A percentile compares a stretch with the other conserved stretches of the same genome.
Evolutionary conservation across 2,797 vertebrate genomes (phyloP).

Genomic region (Amblyraja radiata): DNA sequence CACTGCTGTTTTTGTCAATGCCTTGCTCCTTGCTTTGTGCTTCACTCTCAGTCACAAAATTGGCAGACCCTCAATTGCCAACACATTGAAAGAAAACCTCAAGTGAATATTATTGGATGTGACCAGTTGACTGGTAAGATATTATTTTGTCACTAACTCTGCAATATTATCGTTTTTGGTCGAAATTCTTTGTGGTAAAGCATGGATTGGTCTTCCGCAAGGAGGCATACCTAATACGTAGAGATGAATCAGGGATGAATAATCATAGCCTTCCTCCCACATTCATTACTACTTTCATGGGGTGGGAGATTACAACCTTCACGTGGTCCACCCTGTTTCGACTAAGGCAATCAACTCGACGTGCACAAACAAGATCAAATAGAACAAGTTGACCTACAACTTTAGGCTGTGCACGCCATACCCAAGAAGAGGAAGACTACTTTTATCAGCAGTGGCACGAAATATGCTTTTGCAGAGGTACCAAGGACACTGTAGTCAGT

Average conservation of each 20-base stretch:
- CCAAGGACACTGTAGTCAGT: not conserved
- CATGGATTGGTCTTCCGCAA: not conserved
- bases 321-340: too few relatives aligned
- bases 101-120: not conserved
- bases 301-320: too few relatives aligned
- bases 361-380: too few relatives aligned
- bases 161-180: not conserved
- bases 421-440: not conserved
- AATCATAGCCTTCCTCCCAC: not conserved
- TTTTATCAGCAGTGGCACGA: not conserved
- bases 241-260: not conserved
- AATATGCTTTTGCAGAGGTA: not conserved
- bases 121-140: not conserved
- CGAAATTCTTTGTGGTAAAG: not conserved
- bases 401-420: too few relatives aligned
- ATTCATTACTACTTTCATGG: not conserved
- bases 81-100: not conserved
- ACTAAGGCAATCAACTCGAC: too few relatives aligned
- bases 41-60: not conserved
- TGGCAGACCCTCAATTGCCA: not conserved
- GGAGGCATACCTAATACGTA: not conserved
- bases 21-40: slow-evolving; percentile 1
- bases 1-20: not conserved
- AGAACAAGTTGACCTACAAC: too few relatives aligned
- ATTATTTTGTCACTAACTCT: not conserved